These are phyloP conservation scores for Gryon sp. DNA, from an alignment of 1,140 invertebrate genomes.

Conservation along the genomic window DNA sequence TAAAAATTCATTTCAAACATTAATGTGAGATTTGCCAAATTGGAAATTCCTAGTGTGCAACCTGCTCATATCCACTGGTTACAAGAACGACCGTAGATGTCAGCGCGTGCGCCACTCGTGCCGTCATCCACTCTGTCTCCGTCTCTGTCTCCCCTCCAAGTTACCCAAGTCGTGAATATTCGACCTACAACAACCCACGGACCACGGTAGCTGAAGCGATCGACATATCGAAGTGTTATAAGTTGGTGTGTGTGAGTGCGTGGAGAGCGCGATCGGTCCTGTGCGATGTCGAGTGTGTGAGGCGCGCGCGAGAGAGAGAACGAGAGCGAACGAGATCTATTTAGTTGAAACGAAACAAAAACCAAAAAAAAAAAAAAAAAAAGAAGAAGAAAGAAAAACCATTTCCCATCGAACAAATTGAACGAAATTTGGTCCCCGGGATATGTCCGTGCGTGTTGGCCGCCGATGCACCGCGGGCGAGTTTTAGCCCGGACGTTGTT, in stretches of 20 bases:
- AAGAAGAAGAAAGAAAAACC: no score
- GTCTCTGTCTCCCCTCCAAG: not conserved
- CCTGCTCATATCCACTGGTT: no score
- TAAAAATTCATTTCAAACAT: no score
- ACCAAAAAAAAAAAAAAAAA: no score
- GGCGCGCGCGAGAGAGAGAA: not conserved
- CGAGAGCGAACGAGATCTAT: no score
- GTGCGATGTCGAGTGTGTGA: not conserved
- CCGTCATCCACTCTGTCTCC: no score
- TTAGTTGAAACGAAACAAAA: no score
- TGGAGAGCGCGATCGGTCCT: not conserved
- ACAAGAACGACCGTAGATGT: no score
- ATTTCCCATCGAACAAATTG: no score
- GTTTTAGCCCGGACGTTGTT: slow-evolving; percentile 1
- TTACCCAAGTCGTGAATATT: not conserved
- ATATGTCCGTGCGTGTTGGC: not conserved
- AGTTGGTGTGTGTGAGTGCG: slow-evolving; percentile 3
- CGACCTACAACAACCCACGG: slow-evolving; percentile 23
- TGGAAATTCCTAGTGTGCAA: no score
- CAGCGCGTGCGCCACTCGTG: not conserved
- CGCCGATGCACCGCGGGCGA: slow-evolving; percentile 3
- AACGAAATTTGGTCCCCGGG: no score
- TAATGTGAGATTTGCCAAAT: no score
- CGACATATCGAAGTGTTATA: slow-evolving; percentile 11
- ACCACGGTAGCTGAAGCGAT: slow-evolving; percentile 2